phyloP scores from a whole-genome alignment of 2,888 invertebrate species.

The Timema cristinae region DNA sequence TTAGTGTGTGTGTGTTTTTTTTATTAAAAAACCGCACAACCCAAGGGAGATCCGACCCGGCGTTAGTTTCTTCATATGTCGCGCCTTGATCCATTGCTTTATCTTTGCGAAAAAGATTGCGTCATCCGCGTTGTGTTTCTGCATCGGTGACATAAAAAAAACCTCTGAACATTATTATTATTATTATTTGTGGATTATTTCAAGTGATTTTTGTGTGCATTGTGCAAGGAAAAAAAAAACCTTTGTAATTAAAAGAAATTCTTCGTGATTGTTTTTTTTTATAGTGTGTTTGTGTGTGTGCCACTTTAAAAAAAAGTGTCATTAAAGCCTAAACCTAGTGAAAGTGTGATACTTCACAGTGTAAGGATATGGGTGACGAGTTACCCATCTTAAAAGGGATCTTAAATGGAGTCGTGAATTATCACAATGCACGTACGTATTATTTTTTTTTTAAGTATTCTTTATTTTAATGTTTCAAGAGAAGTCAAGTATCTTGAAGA shows the following conservation, averaged over 20 bases:
- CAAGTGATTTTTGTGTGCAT: too few relatives aligned
- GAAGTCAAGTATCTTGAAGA: too few relatives aligned
- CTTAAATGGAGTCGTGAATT: conserved; percentile 84
- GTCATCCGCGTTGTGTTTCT: too few relatives aligned
- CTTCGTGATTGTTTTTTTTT: conserved; percentile 10
- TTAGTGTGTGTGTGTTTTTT: background rate
- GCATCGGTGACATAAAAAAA: too few relatives aligned
- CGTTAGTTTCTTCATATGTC: too few relatives aligned
- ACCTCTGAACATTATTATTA: too few relatives aligned
- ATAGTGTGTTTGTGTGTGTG: conserved; percentile 10
- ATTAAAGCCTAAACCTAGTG: conserved; percentile 11
- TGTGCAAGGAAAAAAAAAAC: too few relatives aligned
- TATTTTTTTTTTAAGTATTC: conserved; percentile 15
- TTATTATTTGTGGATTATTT: too few relatives aligned
- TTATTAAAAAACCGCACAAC: background rate
- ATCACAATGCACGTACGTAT: conserved; percentile 90
- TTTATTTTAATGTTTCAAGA: background rate
- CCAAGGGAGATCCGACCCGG: background rate
- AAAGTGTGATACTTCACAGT: conserved; percentile 15
- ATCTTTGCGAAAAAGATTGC: too few relatives aligned
- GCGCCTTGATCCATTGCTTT: too few relatives aligned
- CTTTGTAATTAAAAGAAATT: too few relatives aligned
- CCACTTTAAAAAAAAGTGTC: conserved; percentile 7
- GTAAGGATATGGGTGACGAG: conserved; percentile 70
- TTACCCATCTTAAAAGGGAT: conserved; percentile 87